These are phyloP conservation scores for Pseudomyrmex concolor DNA, from an alignment of 1,140 invertebrate genomes.

Conservation along the genomic window DNA sequence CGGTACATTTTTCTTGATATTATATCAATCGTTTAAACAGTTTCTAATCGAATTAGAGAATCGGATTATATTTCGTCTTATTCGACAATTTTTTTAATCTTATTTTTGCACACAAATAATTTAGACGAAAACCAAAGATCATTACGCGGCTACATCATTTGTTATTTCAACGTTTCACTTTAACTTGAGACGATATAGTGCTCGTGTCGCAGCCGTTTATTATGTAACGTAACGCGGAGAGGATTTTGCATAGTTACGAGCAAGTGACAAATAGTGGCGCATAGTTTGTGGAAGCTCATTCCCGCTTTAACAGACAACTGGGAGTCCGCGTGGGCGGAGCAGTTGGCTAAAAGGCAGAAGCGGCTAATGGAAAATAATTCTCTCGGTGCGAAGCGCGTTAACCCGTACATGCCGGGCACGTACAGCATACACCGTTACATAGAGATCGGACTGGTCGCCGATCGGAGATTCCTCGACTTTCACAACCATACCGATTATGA, in stretches of 20 bases:
- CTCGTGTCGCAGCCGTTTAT: slow-evolving; percentile 40
- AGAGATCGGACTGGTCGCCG: slow-evolving; percentile 88
- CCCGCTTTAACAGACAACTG: slow-evolving; percentile 77
- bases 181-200: slow-evolving; percentile 18
- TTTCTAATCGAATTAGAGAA: too few species aligned
- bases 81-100: too few species aligned
- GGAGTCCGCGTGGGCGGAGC: slow-evolving; percentile 83
- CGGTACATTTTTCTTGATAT: slow-evolving; percentile 56
- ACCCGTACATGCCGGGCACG: slow-evolving; percentile 30
- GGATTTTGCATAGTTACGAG: slow-evolving; percentile 48
- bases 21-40: background rate
- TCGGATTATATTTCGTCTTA: too few species aligned
- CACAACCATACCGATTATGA: slow-evolving; percentile 88
- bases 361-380: slow-evolving; percentile 63
- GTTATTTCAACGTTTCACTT: slow-evolving; percentile 43
- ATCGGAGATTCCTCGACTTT: slow-evolving; percentile 88
- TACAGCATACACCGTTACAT: slow-evolving; percentile 86
- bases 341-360: slow-evolving; percentile 77
- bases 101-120: slow-evolving; percentile 1
- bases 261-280: slow-evolving; percentile 49
- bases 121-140: background rate
- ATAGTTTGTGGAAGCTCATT: slow-evolving; percentile 54
- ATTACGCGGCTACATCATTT: background rate
- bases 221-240: slow-evolving; percentile 50
- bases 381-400: slow-evolving; percentile 12